phyloP scores from a whole-genome alignment of 2,113 vertebrate species.

The Cryptotis parvus region DNA sequence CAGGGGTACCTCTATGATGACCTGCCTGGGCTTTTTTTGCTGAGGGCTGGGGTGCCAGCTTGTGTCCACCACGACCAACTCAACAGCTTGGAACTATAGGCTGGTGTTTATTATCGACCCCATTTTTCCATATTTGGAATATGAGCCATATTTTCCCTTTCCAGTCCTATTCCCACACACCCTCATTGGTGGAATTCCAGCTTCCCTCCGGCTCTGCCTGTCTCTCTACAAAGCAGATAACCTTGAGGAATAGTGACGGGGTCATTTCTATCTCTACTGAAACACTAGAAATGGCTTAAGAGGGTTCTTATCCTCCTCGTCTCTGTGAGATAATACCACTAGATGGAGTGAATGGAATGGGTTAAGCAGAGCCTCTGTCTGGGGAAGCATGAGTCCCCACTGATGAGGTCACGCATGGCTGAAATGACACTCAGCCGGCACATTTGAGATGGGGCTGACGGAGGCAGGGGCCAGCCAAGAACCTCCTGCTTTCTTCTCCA shows the following conservation, averaged over 20 bases:
- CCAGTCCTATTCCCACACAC: accelerated
- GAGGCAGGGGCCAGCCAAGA: too few relatives aligned
- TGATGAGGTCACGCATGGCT: background rate
- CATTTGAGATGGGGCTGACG: too few relatives aligned
- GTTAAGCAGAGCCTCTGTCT: background rate
- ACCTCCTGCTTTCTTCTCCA: background rate
- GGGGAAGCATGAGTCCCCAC: background rate
- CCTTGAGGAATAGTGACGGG: background rate
- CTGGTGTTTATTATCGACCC: background rate
- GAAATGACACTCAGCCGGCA: background rate
- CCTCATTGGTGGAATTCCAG: background rate
- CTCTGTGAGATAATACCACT: background rate
- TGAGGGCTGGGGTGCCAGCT: too few relatives aligned
- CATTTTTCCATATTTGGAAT: background rate
- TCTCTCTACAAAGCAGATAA: background rate
- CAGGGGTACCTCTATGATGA: background rate
- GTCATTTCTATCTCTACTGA: too few relatives aligned
- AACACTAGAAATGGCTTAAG: background rate
- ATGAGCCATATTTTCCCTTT: background rate
- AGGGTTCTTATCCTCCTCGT: background rate
- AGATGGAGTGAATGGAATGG: background rate
- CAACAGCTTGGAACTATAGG: background rate
- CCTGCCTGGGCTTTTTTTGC: background rate
- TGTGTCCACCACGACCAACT: background rate
- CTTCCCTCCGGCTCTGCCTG: background rate